These are phyloP conservation scores for Neodiprion virginianus DNA, from an alignment of 1,140 invertebrate genomes.

Conservation along the genomic window DNA sequence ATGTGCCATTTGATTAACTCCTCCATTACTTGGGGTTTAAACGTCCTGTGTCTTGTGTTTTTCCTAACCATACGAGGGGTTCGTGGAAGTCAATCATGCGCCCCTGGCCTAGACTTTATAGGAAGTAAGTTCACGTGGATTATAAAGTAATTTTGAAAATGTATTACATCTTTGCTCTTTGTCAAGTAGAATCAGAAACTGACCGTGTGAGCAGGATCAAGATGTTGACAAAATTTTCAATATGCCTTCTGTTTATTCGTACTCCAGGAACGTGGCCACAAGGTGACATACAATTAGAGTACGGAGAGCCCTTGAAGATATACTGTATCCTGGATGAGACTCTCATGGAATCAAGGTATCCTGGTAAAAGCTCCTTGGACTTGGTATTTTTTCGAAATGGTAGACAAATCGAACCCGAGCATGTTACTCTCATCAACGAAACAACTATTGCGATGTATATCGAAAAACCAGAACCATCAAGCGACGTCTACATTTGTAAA, in stretches of 20 bases:
- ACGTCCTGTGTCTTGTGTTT: no score
- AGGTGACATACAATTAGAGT: slow-evolving; percentile 62
- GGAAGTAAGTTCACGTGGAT: not conserved
- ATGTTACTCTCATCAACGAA: slow-evolving; percentile 56
- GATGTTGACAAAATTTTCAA: no score
- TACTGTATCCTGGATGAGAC: slow-evolving; percentile 60
- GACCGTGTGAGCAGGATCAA: no score
- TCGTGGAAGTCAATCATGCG: not conserved
- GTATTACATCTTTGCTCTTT: not conserved
- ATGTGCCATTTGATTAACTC: no score
- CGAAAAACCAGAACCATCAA: slow-evolving; percentile 52
- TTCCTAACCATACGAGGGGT: no score
- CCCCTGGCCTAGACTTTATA: not conserved
- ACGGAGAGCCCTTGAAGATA: slow-evolving; percentile 58
- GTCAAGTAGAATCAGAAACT: no score
- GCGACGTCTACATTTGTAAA: slow-evolving; percentile 58
- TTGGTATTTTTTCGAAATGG: slow-evolving; percentile 59
- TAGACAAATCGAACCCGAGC: slow-evolving; percentile 50
- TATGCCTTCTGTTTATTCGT: no score
- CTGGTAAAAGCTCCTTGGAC: slow-evolving; percentile 55
- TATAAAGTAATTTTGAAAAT: not conserved
- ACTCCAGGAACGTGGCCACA: slow-evolving; percentile 60
- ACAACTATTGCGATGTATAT: slow-evolving; percentile 59
- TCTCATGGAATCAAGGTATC: slow-evolving; percentile 38
- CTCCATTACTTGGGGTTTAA: no score